Evolutionary conservation across 1,140 invertebrate species (phyloP).

Genomic region (Heliconius nattereri): DNA sequence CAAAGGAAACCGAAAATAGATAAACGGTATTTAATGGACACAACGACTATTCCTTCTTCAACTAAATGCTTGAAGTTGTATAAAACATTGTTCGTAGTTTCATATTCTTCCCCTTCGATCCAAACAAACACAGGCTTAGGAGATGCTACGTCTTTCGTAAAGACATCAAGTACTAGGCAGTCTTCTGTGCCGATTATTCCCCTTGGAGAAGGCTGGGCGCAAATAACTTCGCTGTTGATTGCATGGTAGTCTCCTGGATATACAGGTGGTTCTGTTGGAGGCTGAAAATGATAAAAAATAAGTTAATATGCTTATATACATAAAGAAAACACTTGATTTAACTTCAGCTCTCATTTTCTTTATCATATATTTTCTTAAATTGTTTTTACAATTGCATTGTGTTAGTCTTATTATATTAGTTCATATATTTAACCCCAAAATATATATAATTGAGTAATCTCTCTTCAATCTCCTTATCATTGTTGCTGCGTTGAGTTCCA

Average conservation of each 20-base stretch:
- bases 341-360: not conserved
- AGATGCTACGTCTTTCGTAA: slow-evolving; percentile 56
- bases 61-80: slow-evolving; percentile 54
- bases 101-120: slow-evolving; percentile 64
- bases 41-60: slow-evolving; percentile 56
- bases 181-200: slow-evolving; percentile 66
- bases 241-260: slow-evolving; percentile 58
- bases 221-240: slow-evolving; percentile 52
- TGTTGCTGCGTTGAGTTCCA: too few species aligned
- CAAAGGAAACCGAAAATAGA: slow-evolving; percentile 84
- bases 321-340: not conserved
- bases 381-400: too few species aligned
- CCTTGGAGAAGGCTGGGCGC: slow-evolving; percentile 58
- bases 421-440: too few species aligned
- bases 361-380: not conserved
- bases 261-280: slow-evolving; percentile 51
- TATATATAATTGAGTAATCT: too few species aligned
- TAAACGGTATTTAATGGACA: slow-evolving; percentile 63
- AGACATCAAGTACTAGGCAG: slow-evolving; percentile 63
- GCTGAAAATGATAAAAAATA: slow-evolving; percentile 53
- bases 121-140: slow-evolving; percentile 66
- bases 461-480: too few species aligned
- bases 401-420: too few species aligned
- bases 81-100: slow-evolving; percentile 40
- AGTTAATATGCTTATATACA: not conserved